Evolutionary conservation across 2,797 vertebrate species (phyloP).

Genomic region (Dromococcyx pavoninus): DNA sequence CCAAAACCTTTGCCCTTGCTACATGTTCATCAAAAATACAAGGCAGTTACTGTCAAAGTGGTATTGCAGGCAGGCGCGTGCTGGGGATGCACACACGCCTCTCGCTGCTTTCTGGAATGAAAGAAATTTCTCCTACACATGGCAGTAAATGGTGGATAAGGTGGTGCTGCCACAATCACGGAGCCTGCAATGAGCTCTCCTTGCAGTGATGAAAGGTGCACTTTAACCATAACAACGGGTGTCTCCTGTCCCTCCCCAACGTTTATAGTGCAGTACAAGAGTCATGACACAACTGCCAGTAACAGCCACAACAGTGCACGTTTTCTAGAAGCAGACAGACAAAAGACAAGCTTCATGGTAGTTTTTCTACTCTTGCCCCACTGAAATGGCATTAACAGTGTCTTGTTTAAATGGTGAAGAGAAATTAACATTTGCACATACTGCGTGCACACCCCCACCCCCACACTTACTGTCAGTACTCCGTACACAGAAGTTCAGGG

Average conservation of each 20-base stretch:
- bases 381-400: constrained; percentile 36
- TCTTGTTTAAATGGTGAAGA: constrained; percentile 43
- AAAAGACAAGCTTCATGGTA: constrained; percentile 6
- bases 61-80: not conserved
- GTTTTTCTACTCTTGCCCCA: constrained; percentile 43
- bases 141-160: not conserved
- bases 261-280: constrained; percentile 9
- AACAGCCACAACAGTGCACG: not conserved
- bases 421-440: not conserved
- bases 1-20: constrained; percentile 19
- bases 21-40: not conserved
- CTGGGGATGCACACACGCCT: not conserved
- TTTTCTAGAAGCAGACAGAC: constrained; percentile 37
- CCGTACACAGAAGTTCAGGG: not conserved
- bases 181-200: not conserved
- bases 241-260: not conserved
- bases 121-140: not conserved
- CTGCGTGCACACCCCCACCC: not conserved
- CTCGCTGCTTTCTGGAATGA: not conserved
- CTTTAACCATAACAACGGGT: not conserved
- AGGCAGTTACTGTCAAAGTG: constrained; percentile 11
- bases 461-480: not conserved
- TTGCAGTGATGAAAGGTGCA: not conserved
- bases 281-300: not conserved
- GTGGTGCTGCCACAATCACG: not conserved